A percentile compares a stretch with the other conserved stretches of the same genome.
These are phyloP conservation scores for Mionectes olivaceus DNA, from an alignment of 2,797 vertebrate species.

Conservation along the genomic window DNA sequence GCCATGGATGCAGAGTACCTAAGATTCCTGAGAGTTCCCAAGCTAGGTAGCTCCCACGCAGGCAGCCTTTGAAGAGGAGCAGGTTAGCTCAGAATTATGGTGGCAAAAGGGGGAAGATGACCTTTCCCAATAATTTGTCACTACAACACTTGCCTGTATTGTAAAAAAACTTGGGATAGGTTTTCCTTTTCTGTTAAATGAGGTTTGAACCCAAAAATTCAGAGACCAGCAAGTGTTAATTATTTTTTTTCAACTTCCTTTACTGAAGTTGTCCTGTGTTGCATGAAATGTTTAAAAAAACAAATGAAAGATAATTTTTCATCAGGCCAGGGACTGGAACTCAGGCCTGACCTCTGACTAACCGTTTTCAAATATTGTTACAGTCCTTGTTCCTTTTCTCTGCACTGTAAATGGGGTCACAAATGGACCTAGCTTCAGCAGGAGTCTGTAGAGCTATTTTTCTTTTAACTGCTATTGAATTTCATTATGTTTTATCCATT, in stretches of 20 bases:
- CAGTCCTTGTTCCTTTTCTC: neutral
- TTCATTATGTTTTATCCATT: neutral
- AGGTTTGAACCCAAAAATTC: neutral
- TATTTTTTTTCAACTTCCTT: neutral
- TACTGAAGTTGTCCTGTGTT: neutral
- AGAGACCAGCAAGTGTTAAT: neutral
- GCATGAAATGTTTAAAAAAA: neutral
- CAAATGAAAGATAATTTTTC: neutral
- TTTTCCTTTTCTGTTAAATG: neutral
- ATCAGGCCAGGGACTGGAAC: neutral
- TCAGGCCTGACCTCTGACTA: neutral
- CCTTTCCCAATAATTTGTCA: neutral
- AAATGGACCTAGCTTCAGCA: neutral
- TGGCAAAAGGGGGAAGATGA: neutral
- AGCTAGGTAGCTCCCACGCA: neutral
- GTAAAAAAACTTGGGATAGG: neutral
- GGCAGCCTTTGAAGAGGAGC: neutral
- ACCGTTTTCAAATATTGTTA: neutral
- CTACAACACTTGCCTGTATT: neutral
- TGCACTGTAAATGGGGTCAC: rapidly evolving
- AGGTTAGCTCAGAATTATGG: neutral
- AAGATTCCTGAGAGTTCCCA: neutral
- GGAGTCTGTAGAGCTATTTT: neutral
- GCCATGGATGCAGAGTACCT: neutral
- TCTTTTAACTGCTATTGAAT: neutral